Evolutionary conservation across 2,888 invertebrate genomes (phyloP).

Genomic region (Caenorhabditis angaria): DNA sequence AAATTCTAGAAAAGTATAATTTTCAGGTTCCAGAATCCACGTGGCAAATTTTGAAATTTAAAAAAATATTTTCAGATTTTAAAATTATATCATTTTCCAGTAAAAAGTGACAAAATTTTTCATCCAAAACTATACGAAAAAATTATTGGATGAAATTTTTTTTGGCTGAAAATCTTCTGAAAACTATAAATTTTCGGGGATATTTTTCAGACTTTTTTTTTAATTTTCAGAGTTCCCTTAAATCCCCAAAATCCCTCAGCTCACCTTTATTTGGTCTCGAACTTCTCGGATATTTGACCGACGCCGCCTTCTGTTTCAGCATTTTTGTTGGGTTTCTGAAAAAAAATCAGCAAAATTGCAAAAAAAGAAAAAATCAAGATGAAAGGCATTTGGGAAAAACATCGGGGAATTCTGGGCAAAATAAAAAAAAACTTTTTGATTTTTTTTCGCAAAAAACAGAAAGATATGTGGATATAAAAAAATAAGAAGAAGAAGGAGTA

Average conservation of each 20-base stretch:
- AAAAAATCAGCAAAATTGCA: constrained; percentile 34
- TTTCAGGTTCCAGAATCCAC: too few relatives aligned
- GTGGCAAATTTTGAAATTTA: too few relatives aligned
- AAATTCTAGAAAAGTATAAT: too few relatives aligned
- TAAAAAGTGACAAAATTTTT: not conserved
- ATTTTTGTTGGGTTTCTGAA: constrained; percentile 22
- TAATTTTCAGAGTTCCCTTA: not conserved
- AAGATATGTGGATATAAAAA: too few relatives aligned
- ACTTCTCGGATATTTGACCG: constrained; percentile 38
- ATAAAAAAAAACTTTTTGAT: not conserved
- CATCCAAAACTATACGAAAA: not conserved
- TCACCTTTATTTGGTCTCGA: constrained; percentile 33
- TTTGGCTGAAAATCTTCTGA: not conserved
- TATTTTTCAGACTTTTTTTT: not conserved
- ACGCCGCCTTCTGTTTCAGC: constrained; percentile 40
- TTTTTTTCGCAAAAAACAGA: too few relatives aligned
- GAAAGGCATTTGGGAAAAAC: not conserved
- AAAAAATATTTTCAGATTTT: too few relatives aligned
- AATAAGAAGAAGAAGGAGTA: too few relatives aligned
- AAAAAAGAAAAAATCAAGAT: constrained; percentile 73
- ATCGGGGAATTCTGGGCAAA: not conserved
- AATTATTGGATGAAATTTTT: not conserved
- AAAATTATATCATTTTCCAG: too few relatives aligned
- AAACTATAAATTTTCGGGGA: not conserved
- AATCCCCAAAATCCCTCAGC: not conserved